phyloP scores from a whole-genome alignment of 2,797 vertebrate genomes.

The Catostomus latipinnis region DNA sequence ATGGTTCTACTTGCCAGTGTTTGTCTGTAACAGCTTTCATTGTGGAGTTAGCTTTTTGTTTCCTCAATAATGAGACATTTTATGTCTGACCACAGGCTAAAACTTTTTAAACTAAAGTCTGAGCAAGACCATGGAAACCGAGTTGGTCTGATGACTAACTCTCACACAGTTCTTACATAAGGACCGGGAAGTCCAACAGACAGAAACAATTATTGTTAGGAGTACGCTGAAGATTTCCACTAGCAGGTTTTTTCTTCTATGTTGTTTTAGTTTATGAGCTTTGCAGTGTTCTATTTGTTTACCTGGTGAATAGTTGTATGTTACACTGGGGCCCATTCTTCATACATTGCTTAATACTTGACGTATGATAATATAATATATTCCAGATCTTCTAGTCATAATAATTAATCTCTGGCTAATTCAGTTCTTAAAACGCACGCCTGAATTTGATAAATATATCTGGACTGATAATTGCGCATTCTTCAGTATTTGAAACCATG shows the following conservation, averaged over 20 bases:
- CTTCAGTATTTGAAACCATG: too few relatives aligned
- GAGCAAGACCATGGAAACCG: constrained; percentile 1
- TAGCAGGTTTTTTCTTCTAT: constrained; percentile 5
- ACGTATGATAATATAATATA: too few relatives aligned
- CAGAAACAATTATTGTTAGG: constrained; percentile 21
- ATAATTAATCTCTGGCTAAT: too few relatives aligned
- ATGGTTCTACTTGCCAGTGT: neutral
- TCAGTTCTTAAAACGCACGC: too few relatives aligned
- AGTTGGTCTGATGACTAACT: constrained; percentile 34
- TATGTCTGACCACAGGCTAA: constrained; percentile 4
- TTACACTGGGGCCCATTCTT: too few relatives aligned
- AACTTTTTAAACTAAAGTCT: neutral
- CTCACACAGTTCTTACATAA: constrained; percentile 32
- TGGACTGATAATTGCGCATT: too few relatives aligned
- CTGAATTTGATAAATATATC: too few relatives aligned
- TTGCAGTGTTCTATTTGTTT: too few relatives aligned
- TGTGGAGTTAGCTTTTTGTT: neutral
- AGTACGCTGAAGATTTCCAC: constrained; percentile 13
- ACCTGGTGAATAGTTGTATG: neutral
- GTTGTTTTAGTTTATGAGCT: neutral
- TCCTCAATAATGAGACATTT: neutral
- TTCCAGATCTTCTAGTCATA: too few relatives aligned
- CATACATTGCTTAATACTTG: too few relatives aligned
- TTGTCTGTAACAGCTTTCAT: constrained; percentile 3
- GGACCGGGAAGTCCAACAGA: constrained; percentile 18